Evolutionary conservation across 2,113 vertebrate genomes (phyloP).

Genomic region (Phalacrocorax aristotelis): DNA sequence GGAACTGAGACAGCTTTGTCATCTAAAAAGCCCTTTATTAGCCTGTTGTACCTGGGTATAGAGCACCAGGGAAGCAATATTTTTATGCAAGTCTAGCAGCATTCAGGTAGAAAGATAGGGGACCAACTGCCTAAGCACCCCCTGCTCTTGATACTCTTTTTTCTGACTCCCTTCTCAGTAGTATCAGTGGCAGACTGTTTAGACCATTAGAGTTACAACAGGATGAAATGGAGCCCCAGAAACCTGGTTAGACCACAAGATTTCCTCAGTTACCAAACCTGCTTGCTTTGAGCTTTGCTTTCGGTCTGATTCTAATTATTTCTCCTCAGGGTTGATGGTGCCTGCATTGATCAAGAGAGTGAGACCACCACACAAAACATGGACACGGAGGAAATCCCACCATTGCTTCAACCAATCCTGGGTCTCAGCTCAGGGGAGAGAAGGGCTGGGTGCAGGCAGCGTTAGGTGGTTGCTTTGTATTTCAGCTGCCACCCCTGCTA

Average conservation of each 20-base stretch:
- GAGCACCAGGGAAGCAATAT: neutral
- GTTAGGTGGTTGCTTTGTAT: accelerated
- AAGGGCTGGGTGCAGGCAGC: neutral
- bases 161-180: neutral
- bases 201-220: neutral
- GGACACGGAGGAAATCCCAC: neutral
- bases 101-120: neutral
- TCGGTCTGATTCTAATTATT: neutral
- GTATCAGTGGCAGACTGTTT: neutral
- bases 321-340: neutral
- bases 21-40: neutral
- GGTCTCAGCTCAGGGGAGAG: neutral
- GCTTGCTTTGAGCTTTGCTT: neutral
- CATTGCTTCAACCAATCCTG: accelerated
- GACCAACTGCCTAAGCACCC: neutral
- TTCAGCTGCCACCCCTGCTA: neutral
- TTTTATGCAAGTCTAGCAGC: neutral
- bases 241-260: neutral
- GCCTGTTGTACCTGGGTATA: neutral
- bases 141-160: neutral
- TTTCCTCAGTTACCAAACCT: neutral
- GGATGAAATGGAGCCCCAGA: neutral
- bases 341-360: neutral
- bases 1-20: neutral
- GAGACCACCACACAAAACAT: neutral